These are phyloP conservation scores for Dicrurus megarhynchus DNA, from an alignment of 2,113 vertebrate species.

Conservation along the genomic window DNA sequence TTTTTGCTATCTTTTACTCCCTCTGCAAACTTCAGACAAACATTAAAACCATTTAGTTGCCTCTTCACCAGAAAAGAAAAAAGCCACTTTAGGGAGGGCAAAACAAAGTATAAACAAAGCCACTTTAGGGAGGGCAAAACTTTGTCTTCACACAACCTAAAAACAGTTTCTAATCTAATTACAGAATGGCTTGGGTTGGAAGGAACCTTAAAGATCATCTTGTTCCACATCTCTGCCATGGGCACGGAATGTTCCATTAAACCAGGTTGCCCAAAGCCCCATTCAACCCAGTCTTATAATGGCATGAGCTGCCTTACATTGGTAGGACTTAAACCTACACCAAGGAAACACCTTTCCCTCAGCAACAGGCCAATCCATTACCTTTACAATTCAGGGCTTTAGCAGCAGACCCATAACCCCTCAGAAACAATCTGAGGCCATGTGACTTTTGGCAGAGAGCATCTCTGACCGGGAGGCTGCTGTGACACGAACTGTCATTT, in stretches of 20 bases:
- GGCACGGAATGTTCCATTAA: not conserved
- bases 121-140: not conserved
- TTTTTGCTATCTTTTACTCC: not conserved
- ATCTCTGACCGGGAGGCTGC: not conserved
- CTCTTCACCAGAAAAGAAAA: not conserved
- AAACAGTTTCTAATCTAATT: not conserved
- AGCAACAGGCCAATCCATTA: not conserved
- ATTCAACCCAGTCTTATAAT: not conserved
- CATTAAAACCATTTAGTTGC: not conserved
- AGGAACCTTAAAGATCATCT: not conserved
- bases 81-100: not conserved
- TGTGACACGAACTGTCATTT: not conserved
- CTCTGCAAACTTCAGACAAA: not conserved
- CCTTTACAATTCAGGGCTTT: not conserved
- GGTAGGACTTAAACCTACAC: not conserved
- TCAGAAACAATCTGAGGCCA: not conserved
- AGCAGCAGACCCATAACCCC: not conserved
- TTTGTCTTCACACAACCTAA: not conserved
- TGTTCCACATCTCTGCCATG: not conserved
- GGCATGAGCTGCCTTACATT: not conserved
- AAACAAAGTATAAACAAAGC: not conserved
- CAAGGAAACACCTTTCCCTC: not conserved
- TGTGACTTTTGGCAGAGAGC: not conserved
- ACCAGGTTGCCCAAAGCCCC: no score
- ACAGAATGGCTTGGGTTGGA: not conserved